phyloP scores from a whole-genome alignment of 2,888 invertebrate species.

The Loripinus fragilis region DNA sequence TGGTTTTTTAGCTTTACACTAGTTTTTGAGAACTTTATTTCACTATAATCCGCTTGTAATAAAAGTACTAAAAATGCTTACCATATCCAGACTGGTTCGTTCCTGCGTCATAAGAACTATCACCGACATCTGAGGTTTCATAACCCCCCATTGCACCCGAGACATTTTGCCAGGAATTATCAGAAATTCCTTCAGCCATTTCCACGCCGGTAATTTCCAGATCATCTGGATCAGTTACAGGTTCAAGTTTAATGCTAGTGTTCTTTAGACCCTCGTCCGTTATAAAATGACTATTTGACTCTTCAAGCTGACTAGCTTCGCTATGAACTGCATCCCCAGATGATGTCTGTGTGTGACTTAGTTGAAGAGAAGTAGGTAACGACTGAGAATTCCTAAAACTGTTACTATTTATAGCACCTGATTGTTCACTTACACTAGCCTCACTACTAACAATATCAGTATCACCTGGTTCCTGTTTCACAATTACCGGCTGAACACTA shows the following conservation, averaged over 20 bases:
- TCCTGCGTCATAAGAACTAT: not conserved
- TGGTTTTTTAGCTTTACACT: no score
- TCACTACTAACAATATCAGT: not conserved
- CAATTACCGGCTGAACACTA: no score
- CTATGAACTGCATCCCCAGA: not conserved
- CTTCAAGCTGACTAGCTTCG: not conserved
- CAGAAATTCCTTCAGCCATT: not conserved
- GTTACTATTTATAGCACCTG: not conserved
- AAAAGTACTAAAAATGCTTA: not conserved
- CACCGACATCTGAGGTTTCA: not conserved
- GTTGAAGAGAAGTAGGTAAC: conserved; percentile 1
- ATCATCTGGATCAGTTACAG: not conserved
- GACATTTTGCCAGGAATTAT: not conserved
- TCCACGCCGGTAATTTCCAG: conserved; percentile 5
- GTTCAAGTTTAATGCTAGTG: not conserved
- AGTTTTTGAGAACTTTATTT: not conserved
- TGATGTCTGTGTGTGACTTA: conserved; percentile 9
- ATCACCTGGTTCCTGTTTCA: not conserved
- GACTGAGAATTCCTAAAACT: not conserved
- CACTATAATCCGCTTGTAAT: not conserved
- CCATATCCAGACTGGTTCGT: conserved; percentile 2
- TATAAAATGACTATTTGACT: not conserved
- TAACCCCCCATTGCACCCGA: not conserved
- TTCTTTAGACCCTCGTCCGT: not conserved
- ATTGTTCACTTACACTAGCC: not conserved